phyloP scores from a whole-genome alignment of 2,888 invertebrate genomes.

The Drosophila kanekoi region DNA sequence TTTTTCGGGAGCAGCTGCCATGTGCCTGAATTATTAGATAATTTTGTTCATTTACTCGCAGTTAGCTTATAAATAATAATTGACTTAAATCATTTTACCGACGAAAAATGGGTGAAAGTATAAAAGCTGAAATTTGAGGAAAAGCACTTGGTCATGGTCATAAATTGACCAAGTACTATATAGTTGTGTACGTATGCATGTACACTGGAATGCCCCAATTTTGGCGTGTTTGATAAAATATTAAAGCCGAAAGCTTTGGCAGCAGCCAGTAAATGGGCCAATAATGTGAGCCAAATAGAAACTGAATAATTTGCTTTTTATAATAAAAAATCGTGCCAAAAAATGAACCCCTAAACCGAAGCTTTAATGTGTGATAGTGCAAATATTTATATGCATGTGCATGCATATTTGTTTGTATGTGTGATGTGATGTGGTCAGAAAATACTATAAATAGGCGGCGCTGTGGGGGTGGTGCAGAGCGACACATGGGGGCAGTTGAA shows the following conservation, averaged over 20 bases:
- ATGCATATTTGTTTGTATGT: constrained; percentile 22
- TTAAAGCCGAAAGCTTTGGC: constrained; percentile 11
- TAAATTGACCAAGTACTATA: neutral
- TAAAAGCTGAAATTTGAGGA: neutral
- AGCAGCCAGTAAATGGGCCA: constrained; percentile 13
- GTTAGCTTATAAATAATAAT: constrained; percentile 4
- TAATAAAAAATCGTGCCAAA: constrained; percentile 19
- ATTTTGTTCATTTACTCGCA: constrained; percentile 11
- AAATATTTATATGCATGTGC: constrained; percentile 57
- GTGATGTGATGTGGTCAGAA: constrained; percentile 66
- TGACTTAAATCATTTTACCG: neutral
- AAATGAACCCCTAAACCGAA: constrained; percentile 27
- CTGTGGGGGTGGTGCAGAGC: constrained; percentile 3
- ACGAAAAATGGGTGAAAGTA: neutral
- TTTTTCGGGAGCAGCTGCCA: constrained; percentile 38
- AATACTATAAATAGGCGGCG: constrained; percentile 48
- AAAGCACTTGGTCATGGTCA: neutral
- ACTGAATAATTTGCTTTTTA: constrained; percentile 2
- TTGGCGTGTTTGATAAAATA: constrained; percentile 4
- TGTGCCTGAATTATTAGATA: constrained; percentile 11
- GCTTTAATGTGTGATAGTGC: constrained; percentile 53
- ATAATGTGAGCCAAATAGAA: constrained; percentile 13
- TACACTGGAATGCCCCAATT: neutral
- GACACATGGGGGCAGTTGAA: constrained; percentile 17
- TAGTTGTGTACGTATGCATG: too few species aligned